These are phyloP conservation scores for Xiphophorus hellerii DNA, from an alignment of 2,113 vertebrate species.

Conservation along the genomic window DNA sequence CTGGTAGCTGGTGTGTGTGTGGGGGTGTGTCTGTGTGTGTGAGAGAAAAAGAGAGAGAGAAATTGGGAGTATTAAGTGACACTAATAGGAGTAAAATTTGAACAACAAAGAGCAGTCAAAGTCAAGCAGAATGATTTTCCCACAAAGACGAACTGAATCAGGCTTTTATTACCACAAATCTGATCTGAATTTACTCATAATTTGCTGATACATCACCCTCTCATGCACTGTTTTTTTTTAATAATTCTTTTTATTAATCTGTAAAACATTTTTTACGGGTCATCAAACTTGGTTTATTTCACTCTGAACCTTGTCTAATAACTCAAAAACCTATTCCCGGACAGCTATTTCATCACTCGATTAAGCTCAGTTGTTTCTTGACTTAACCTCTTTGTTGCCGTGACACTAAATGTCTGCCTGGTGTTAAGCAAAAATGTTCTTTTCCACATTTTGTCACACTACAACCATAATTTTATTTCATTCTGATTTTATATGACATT, in stretches of 20 bases:
- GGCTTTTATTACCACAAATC: background rate
- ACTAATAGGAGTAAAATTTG: constrained; percentile 3
- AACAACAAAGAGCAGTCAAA: constrained; percentile 36
- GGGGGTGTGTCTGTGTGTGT: background rate
- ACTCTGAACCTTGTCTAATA: too few species aligned
- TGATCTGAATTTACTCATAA: constrained; percentile 8
- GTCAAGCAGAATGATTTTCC: constrained; percentile 35
- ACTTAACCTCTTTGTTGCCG: too few species aligned
- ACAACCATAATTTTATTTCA: background rate
- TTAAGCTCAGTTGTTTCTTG: too few species aligned
- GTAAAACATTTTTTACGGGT: background rate
- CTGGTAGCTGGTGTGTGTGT: constrained; percentile 1
- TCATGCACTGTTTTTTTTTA: background rate
- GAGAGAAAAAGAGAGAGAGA: too few species aligned
- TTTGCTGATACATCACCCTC: background rate
- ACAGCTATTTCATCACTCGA: too few species aligned
- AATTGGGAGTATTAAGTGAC: constrained; percentile 43
- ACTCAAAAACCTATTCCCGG: too few species aligned
- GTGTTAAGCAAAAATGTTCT: background rate
- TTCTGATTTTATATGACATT: background rate
- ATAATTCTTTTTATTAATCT: background rate
- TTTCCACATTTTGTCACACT: too few species aligned
- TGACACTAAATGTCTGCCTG: too few species aligned
- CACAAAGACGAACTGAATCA: constrained; percentile 18
- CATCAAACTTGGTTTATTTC: too few species aligned